Evolutionary conservation across 2,797 vertebrate genomes (phyloP).

Genomic region (Etheostoma perlongum): DNA sequence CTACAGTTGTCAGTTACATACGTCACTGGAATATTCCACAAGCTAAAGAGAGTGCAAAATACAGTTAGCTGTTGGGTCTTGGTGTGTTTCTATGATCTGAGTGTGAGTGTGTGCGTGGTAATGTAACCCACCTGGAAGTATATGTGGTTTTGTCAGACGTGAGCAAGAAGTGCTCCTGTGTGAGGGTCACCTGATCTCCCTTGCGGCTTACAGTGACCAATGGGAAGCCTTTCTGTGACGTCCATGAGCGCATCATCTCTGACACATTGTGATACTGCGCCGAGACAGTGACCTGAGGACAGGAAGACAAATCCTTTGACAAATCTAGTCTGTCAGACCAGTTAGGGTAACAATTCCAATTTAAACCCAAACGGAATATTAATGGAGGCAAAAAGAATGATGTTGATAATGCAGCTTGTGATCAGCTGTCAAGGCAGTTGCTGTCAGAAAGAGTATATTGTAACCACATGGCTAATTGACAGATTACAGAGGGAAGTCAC

Average conservation of each 20-base stretch:
- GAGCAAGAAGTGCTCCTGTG: constrained; percentile 91
- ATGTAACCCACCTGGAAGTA: constrained; percentile 83
- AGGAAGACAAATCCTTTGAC: background rate
- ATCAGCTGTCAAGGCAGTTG: background rate
- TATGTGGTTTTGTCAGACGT: constrained; percentile 76
- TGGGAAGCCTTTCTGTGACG: constrained; percentile 94
- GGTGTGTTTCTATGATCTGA: constrained; percentile 26
- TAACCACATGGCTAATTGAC: background rate
- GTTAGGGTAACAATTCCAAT: background rate
- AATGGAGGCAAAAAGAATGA: background rate
- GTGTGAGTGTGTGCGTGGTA: background rate
- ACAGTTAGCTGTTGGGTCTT: constrained; percentile 10
- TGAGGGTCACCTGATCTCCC: constrained; percentile 84
- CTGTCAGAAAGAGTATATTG: background rate
- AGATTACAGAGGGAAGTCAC: background rate
- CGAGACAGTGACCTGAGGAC: constrained; percentile 77
- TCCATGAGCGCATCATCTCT: constrained; percentile 95
- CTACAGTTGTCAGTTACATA: constrained; percentile 89
- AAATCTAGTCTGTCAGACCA: background rate
- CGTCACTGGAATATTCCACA: constrained; percentile 95
- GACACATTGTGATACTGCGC: constrained; percentile 85
- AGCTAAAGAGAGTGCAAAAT: constrained; percentile 71
- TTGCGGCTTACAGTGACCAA: constrained; percentile 89
- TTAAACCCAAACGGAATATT: background rate
- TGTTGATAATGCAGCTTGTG: background rate